Base-by-base conservation (phyloP, 1,140 invertebrate species). In the Cryptotermes secundus region DNA sequence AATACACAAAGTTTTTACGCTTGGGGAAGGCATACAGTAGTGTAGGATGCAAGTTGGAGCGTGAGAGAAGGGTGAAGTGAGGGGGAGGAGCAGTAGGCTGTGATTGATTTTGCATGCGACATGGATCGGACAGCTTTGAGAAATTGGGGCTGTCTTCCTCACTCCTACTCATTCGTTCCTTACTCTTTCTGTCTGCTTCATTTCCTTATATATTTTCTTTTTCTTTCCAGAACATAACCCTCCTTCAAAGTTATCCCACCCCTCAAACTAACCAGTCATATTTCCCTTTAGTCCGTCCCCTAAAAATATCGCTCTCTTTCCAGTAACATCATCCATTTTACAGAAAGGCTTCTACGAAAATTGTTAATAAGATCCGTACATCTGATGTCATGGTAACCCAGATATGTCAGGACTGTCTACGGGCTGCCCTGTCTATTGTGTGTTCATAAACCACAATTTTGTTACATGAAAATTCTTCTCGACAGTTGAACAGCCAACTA, bases 51-150 rank as follows among this genome's bases (percentile, higher is more conserved):
- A 1, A n/a, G 59, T 59, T 59, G n/a, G n/a, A n/a, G n/a, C n/a
- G n/a, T 59, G 59, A 22, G n/a, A 72, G 1, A 3, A 16, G n/a
- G n/a, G 59, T 0, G n/a, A n/a, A 72, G 59, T 24, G 53, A 6
- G 59, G n/a, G 12, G 12, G 59, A n/a, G 1, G 26, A 16, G 59
- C 6, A 9, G 7, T 31, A 31, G 19, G 19, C 81, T 87, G 88
- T 90, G 90, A 91, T 91, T 91, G 90, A 91, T 90, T 90, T 90
- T 90, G 90, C 90, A 90, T 90, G 89, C 89, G 90, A 90, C 90
- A 89, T 89, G 88, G 89, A 90, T 91, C 89, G 89, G 90, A 90
- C 89, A 90, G 90, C 88, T 90, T 90, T 90, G 90, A 90, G 89
- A 90, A 90, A 91, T 91, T 90, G 90, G 45, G 88, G 90, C 88